Evolutionary conservation across 1,140 invertebrate genomes (phyloP).

Genomic region (Lasaia peninsularis): DNA sequence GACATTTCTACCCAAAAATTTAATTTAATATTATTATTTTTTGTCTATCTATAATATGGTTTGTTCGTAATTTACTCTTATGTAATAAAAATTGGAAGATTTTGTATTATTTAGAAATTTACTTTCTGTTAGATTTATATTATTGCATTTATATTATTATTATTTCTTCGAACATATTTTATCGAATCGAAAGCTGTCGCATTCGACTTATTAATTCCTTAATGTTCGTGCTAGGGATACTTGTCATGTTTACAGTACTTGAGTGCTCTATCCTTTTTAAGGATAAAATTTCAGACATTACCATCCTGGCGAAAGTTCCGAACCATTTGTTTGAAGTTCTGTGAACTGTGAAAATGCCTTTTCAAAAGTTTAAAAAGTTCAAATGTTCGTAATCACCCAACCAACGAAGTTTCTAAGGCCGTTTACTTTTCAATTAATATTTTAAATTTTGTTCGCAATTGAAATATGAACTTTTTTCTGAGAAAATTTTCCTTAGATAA

Average conservation of each 20-base stretch:
- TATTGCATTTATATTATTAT: no score
- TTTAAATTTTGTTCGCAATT: not conserved
- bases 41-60: no score
- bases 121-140: no score
- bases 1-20: no score
- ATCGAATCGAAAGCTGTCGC: no score
- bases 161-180: no score
- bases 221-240: not conserved
- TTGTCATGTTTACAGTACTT: not conserved
- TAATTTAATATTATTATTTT: no score
- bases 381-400: not conserved
- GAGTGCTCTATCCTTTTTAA: conserved; percentile 1
- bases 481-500: no score
- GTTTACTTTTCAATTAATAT: not conserved
- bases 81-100: no score
- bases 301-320: not conserved
- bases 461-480: not conserved
- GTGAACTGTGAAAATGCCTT: conserved; percentile 9
- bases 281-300: conserved; percentile 11
- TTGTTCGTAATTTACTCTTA: no score
- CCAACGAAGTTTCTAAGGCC: not conserved
- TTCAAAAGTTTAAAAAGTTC: conserved; percentile 11
- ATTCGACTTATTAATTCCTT: no score
- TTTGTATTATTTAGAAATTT: no score
- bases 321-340: conserved; percentile 9